Evolutionary conservation across 2,113 vertebrate species (phyloP).

Genomic region (Orientallactaga bullata): DNA sequence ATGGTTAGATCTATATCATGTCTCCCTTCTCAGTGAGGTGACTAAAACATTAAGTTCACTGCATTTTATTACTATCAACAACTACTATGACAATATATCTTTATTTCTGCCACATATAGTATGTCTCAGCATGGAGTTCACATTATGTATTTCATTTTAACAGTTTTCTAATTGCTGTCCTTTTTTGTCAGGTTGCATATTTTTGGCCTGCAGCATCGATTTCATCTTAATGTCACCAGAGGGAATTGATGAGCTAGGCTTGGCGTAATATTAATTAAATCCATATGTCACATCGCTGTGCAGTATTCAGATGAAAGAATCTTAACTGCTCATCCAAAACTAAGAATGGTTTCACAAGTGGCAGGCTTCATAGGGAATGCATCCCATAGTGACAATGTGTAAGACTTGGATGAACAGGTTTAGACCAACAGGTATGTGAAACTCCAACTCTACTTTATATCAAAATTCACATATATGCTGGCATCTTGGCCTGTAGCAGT

Average conservation of each 20-base stretch:
- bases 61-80: constrained; percentile 48
- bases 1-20: constrained; percentile 3
- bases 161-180: constrained; percentile 70
- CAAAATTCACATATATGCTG: neutral
- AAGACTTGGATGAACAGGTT: neutral
- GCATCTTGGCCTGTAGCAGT: neutral
- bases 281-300: constrained; percentile 63
- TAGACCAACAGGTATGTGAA: constrained; percentile 12
- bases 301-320: neutral
- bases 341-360: neutral
- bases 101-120: constrained; percentile 76
- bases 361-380: neutral
- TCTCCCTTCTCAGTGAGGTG: neutral
- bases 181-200: constrained; percentile 46
- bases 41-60: constrained; percentile 27
- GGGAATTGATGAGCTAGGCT: constrained; percentile 73
- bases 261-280: constrained; percentile 82
- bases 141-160: constrained; percentile 78
- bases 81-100: constrained; percentile 59
- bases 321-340: constrained; percentile 24
- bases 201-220: constrained; percentile 59
- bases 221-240: constrained; percentile 61
- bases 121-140: constrained; percentile 67
- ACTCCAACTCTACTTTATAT: neutral
- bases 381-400: neutral